A percentile compares a stretch with the other conserved stretches of the same genome.
Conservation (phyloP, 2,113 vertebrate species). For the Neolamprologus caudopunctatus region DNA sequence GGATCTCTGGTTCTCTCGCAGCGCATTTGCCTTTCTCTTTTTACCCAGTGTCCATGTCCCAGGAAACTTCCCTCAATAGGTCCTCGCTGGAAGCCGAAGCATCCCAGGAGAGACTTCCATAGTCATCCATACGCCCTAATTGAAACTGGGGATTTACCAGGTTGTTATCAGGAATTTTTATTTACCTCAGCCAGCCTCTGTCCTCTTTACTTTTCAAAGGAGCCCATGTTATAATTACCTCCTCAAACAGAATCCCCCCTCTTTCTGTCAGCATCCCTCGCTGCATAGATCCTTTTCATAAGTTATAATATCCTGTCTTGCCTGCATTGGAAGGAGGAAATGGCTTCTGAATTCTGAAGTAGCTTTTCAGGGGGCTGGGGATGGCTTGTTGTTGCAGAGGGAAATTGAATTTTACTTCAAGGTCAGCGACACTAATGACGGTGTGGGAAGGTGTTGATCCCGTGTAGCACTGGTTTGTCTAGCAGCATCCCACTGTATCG, state of each 20-base stretch:
- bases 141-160: constrained; percentile 44
- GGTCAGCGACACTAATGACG: constrained; percentile 71
- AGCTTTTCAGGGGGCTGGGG: constrained; percentile 31
- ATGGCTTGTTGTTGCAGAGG: constrained; percentile 49
- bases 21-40: constrained; percentile 59
- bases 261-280: constrained; percentile 23
- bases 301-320: constrained; percentile 65
- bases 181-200: constrained; percentile 38
- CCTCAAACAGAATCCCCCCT: constrained; percentile 58
- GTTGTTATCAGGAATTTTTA: constrained; percentile 40
- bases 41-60: constrained; percentile 13
- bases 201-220: constrained; percentile 45
- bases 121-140: constrained; percentile 35
- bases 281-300: constrained; percentile 43
- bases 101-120: constrained; percentile 1
- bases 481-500: constrained; percentile 37
- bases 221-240: constrained; percentile 60
- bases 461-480: constrained; percentile 40
- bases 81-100: not conserved
- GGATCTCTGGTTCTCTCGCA: constrained; percentile 40
- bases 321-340: constrained; percentile 49
- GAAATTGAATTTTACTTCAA: constrained; percentile 76
- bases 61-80: constrained; percentile 15
- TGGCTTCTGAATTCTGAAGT: constrained; percentile 56
- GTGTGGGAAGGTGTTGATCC: constrained; percentile 60